phyloP scores from a whole-genome alignment of 2,888 invertebrate species.

The Brachyopa scutellaris region DNA sequence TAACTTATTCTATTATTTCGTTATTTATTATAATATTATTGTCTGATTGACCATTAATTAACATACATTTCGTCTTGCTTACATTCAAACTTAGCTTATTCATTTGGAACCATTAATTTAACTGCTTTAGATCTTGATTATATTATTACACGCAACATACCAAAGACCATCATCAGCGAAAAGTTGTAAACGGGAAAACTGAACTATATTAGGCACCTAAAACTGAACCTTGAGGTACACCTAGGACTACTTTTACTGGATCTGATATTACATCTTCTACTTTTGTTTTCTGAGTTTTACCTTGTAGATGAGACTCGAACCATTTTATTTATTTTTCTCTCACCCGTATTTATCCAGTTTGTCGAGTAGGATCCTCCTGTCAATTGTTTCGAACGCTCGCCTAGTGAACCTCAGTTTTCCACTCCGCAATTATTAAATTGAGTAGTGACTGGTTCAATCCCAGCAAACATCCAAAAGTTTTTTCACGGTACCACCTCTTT shows the following conservation, averaged over 20 bases:
- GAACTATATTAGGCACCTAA: background rate
- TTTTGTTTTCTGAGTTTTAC: too few species aligned
- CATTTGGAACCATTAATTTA: background rate
- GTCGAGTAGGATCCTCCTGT: background rate
- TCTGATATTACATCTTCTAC: background rate
- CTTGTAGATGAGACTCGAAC: constrained; percentile 1
- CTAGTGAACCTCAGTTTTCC: background rate
- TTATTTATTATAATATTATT: background rate
- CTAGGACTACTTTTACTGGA: background rate
- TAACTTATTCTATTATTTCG: too few species aligned
- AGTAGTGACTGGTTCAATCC: too few species aligned
- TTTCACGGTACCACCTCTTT: too few species aligned
- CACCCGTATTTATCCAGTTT: background rate
- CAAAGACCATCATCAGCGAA: background rate
- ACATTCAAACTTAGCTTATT: background rate
- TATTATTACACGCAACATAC: background rate
- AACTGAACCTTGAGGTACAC: background rate
- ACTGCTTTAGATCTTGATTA: background rate
- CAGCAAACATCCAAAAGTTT: too few species aligned
- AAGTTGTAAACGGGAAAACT: background rate
- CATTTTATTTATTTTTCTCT: background rate
- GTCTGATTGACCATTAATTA: background rate
- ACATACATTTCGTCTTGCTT: too few species aligned
- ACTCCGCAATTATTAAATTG: background rate
- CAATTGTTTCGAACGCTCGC: constrained; percentile 5